phyloP scores from a whole-genome alignment of 2,113 vertebrate species.

The Dascyllus trimaculatus region DNA sequence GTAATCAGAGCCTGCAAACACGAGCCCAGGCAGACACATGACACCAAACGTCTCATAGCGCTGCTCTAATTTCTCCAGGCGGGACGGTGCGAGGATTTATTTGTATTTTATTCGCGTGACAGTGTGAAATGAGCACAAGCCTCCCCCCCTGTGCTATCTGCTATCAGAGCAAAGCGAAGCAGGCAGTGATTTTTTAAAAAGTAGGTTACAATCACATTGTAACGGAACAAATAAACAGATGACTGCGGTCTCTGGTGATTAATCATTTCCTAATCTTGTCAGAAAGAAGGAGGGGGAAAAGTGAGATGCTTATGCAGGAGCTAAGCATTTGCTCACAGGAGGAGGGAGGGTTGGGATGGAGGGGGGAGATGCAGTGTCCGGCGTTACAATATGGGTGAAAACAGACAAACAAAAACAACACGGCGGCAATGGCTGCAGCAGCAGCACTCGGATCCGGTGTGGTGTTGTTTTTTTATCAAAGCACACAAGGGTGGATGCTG shows the following conservation, averaged over 20 bases:
- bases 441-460: conserved; percentile 16
- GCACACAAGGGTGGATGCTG: conserved; percentile 9
- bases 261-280: conserved; percentile 30
- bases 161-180: conserved; percentile 3
- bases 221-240: conserved; percentile 39
- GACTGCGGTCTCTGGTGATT: conserved; percentile 41
- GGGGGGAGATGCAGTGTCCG: conserved; percentile 28
- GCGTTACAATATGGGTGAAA: conserved; percentile 32
- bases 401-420: conserved; percentile 48
- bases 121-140: conserved; percentile 35
- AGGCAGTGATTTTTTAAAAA: conserved; percentile 27
- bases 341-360: background rate
- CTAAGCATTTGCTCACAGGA: conserved; percentile 11
- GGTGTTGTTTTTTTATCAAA: background rate
- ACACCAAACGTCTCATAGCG: conserved; percentile 53
- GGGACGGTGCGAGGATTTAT: conserved; percentile 47
- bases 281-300: background rate
- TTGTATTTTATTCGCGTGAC: conserved; percentile 42
- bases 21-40: conserved; percentile 51
- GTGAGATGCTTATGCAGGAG: conserved; percentile 46
- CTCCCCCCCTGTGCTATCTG: background rate
- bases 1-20: conserved; percentile 69
- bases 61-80: conserved; percentile 56
- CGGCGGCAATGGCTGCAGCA: conserved; percentile 26
- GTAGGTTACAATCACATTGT: conserved; percentile 61